These are phyloP conservation scores for Ictalurus furcatus DNA, from an alignment of 2,113 vertebrate species.

Conservation along the genomic window DNA sequence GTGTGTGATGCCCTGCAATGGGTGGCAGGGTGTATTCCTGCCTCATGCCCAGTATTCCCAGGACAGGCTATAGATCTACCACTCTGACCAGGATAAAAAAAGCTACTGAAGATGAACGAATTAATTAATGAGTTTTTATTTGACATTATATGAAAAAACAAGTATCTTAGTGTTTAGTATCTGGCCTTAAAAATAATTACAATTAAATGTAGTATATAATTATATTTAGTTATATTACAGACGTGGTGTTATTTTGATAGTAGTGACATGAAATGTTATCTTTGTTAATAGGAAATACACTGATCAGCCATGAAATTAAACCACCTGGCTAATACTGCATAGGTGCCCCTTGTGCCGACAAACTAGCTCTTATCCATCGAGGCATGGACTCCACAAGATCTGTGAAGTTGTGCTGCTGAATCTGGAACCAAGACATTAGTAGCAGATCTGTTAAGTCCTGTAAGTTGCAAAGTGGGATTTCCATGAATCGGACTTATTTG, in stretches of 20 bases:
- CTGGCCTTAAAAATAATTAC: neutral
- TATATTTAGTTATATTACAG: neutral
- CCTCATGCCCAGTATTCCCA: neutral
- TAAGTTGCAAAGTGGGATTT: too few relatives aligned
- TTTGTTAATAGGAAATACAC: neutral
- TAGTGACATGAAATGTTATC: neutral
- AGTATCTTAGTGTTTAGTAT: neutral
- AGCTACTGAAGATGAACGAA: neutral
- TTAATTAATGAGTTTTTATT: neutral
- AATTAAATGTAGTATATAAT: too few relatives aligned
- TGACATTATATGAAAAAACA: neutral
- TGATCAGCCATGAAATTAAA: too few relatives aligned
- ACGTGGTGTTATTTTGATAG: neutral
- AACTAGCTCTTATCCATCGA: too few relatives aligned
- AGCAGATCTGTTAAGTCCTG: too few relatives aligned
- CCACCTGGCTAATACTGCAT: too few relatives aligned
- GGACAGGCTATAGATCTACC: neutral
- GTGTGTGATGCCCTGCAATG: neutral
- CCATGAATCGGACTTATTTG: too few relatives aligned
- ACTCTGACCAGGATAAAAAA: neutral
- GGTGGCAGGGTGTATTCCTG: neutral
- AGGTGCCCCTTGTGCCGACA: too few relatives aligned
- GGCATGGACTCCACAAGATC: too few relatives aligned
- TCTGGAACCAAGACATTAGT: too few relatives aligned
- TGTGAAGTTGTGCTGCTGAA: too few relatives aligned